Conservation (phyloP, 2,888 invertebrate species). For the Noctua janthina region DNA sequence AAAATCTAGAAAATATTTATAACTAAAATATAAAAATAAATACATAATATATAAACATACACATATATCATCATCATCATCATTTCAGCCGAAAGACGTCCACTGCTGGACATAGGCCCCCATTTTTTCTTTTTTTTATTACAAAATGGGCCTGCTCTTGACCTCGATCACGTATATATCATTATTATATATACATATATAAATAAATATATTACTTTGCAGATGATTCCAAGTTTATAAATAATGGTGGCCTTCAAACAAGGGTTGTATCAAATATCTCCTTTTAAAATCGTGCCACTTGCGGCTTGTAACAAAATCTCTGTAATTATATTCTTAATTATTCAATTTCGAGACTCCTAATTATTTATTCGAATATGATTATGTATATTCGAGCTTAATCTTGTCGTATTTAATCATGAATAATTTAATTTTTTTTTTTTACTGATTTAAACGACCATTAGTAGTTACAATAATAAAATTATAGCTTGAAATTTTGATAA, state of each 20-base stretch:
- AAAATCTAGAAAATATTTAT: too few species aligned
- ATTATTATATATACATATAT: too few species aligned
- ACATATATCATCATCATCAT: too few species aligned
- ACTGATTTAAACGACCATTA: background rate
- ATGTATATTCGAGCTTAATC: conserved; percentile 49
- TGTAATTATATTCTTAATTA: conserved; percentile 59
- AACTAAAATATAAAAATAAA: too few species aligned
- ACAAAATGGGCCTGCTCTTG: too few species aligned
- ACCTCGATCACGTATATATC: too few species aligned
- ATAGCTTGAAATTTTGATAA: too few species aligned
- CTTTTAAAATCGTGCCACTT: conserved; percentile 39
- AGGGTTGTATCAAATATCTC: conserved; percentile 41
- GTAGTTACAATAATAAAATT: too few species aligned
- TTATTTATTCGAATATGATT: conserved; percentile 56
- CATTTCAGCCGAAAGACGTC: too few species aligned
- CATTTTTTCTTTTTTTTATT: too few species aligned
- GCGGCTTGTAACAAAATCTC: conserved; percentile 51
- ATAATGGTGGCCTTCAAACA: conserved; percentile 15
- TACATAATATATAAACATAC: too few species aligned
- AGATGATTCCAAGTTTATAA: background rate
- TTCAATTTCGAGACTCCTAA: conserved; percentile 46
- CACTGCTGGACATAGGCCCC: too few species aligned
- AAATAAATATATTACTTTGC: background rate
- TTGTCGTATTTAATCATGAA: conserved; percentile 39
- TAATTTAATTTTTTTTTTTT: conserved; percentile 12